A percentile compares a stretch with the other conserved stretches of the same genome.
Conservation (phyloP, 2,797 vertebrate genomes). For the Pelodytes ibericus region DNA sequence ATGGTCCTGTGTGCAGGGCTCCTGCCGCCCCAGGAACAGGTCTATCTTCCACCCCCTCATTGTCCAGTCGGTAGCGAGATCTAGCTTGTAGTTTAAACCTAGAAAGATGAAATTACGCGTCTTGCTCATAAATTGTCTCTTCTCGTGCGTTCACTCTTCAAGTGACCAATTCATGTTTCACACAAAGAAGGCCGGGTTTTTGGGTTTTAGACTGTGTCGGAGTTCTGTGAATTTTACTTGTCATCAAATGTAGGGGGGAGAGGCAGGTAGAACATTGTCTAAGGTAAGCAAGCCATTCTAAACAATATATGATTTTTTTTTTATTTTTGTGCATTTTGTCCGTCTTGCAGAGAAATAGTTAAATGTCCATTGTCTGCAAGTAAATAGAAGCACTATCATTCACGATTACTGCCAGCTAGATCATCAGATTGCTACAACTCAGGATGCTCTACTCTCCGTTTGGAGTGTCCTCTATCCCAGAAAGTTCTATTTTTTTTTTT, state of each 20-base stretch:
- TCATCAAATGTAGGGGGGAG: neutral
- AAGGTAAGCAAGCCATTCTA: neutral
- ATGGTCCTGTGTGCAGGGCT: conserved; percentile 19
- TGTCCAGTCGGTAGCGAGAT: neutral
- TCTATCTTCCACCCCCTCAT: neutral
- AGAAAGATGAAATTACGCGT: neutral
- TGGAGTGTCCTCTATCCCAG: too few relatives aligned
- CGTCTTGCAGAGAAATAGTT: neutral
- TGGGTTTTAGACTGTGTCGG: neutral
- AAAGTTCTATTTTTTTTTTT: too few relatives aligned
- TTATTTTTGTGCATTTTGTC: neutral
- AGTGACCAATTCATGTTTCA: neutral
- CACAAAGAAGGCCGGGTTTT: neutral
- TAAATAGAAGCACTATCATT: neutral
- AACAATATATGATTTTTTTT: neutral
- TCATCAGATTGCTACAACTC: too few relatives aligned
- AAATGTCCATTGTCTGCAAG: neutral
- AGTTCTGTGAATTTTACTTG: neutral
- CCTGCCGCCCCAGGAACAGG: neutral
- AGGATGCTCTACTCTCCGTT: too few relatives aligned
- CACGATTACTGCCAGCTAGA: too few relatives aligned
- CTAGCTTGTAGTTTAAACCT: neutral
- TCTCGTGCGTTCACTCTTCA: neutral
- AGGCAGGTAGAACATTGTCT: neutral
- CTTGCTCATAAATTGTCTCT: too few relatives aligned